Evolutionary conservation across 2,888 invertebrate species (phyloP).

Genomic region (Calameuta idolon): DNA sequence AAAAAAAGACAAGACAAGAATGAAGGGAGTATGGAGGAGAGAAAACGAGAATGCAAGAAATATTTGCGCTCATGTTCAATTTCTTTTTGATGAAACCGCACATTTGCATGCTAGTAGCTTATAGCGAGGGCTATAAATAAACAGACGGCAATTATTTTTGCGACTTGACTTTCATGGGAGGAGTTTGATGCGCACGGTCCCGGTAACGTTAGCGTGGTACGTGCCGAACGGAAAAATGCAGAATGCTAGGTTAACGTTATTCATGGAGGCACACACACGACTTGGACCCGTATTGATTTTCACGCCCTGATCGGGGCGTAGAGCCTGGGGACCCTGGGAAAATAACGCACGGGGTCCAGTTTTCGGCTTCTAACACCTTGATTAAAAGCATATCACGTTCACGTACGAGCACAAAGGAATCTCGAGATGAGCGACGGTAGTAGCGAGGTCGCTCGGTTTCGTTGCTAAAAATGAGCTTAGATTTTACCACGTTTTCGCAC

Average conservation of each 20-base stretch:
- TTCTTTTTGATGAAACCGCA: not conserved
- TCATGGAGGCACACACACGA: constrained; percentile 44
- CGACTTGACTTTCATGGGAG: constrained; percentile 25
- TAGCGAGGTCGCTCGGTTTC: constrained; percentile 67
- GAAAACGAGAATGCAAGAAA: not conserved
- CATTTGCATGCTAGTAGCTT: not conserved
- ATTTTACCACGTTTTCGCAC: constrained; percentile 32
- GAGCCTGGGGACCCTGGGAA: constrained; percentile 18
- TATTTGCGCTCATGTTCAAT: not conserved
- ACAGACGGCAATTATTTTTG: constrained; percentile 56
- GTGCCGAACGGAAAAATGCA: constrained; percentile 26
- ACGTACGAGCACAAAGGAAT: constrained; percentile 30
- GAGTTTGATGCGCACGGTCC: constrained; percentile 19
- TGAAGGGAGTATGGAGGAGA: not conserved
- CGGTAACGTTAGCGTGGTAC: constrained; percentile 19
- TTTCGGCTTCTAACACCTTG: not conserved
- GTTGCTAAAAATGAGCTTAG: constrained; percentile 42
- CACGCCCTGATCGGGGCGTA: constrained; percentile 56
- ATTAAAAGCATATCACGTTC: not conserved
- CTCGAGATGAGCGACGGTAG: constrained; percentile 68
- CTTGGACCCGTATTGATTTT: constrained; percentile 62
- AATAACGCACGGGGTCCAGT: not conserved
- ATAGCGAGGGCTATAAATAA: constrained; percentile 56
- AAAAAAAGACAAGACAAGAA: not conserved
- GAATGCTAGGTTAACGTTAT: constrained; percentile 54